Conservation (phyloP, 2,888 invertebrate species). For the Eupsilia transversa region DNA sequence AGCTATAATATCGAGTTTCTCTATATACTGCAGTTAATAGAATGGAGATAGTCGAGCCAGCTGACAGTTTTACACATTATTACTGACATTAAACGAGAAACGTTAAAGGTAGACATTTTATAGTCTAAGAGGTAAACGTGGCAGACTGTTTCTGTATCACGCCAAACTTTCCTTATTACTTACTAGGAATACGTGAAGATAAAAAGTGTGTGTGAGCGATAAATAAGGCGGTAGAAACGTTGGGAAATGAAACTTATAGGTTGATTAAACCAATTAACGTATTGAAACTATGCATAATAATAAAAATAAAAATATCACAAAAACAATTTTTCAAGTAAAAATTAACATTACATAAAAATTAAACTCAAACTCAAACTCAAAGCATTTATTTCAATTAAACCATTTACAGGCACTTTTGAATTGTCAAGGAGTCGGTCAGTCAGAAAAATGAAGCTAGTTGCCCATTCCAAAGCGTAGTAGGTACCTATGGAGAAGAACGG, state of each 20-base stretch:
- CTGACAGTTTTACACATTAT: constrained; percentile 29
- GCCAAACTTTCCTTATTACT: constrained; percentile 15
- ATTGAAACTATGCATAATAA: not conserved
- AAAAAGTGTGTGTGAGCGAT: not conserved
- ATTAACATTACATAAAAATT: no score
- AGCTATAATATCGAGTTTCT: constrained; percentile 30
- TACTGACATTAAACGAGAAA: constrained; percentile 5
- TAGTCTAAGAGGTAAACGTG: not conserved
- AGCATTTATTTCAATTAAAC: no score
- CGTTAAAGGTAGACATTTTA: not conserved
- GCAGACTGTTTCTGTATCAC: not conserved
- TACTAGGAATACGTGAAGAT: not conserved
- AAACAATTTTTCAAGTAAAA: no score
- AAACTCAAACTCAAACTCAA: no score
- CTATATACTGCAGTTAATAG: constrained; percentile 1
- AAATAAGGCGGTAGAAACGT: not conserved
- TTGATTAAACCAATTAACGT: not conserved
- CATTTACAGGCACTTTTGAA: no score
- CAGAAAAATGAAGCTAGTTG: no score
- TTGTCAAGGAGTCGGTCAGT: no score
- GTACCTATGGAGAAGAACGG: no score
- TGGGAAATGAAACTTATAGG: not conserved
- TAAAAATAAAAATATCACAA: not conserved
- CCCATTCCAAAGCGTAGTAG: no score
- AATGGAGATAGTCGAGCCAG: constrained; percentile 3